Base-by-base conservation (phyloP, 1,140 invertebrate species). In the Eumaeus atala region DNA sequence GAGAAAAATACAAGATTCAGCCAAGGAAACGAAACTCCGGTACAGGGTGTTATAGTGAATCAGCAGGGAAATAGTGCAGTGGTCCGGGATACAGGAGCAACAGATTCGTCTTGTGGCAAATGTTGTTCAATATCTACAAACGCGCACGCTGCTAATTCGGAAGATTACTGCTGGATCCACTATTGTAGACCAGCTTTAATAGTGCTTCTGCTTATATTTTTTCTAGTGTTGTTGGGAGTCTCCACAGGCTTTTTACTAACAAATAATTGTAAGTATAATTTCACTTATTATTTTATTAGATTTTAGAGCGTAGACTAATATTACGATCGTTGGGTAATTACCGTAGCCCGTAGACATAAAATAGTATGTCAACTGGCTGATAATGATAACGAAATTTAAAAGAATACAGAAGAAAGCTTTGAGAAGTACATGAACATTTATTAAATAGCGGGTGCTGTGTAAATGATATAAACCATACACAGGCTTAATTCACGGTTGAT, bases 41-140 rank as follows among this genome's bases (percentile, higher is more conserved):
- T 84, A 40, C 85, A 87, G 62, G 84, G 84, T 69, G 85, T 88
- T 14, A 81, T 88, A 60, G 87, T 88, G 36, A 88, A 88, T 56
- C 85, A 88, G 62, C 83, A 87, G 56, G 87, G 87, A 16, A 83
- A 87, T 40, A 87, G 87, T 72, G 81, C 85, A 0, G 87, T 88
- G 16, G 81, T 88, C 16, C 70, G 85, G 10, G 62, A 79, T n/a
- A 54, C 66, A 1, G 57, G 67, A 8, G 53, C 74, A 16, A 53
- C 74, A 5, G 72, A 78, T 11, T 50, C 76, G 5, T 51, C 61
- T 12, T 78, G 21, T 28, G 6, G 79, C 18, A 79, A 77, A 54
- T 86, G 83, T 60, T 84, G 80, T 53, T 74, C 60, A 66, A 66
- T 28, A 28, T 28, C 76, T 2, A 61, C 73, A 6, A 70, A 59